Evolutionary conservation across 35 echinoderm and acorn worm species (phyloP).

Genomic region (Strongylocentrotus purpuratus): DNA sequence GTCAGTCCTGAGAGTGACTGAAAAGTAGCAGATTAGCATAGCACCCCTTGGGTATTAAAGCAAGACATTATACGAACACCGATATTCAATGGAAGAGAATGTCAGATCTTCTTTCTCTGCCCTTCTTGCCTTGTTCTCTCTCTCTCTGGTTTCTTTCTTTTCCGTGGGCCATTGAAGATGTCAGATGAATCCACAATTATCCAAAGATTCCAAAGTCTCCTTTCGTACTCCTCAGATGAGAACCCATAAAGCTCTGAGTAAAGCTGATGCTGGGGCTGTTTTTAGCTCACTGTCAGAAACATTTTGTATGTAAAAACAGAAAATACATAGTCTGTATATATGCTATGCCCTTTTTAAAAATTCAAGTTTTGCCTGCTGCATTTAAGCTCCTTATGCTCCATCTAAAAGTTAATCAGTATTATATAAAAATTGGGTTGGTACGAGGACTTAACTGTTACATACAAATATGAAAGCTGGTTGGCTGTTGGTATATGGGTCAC

Average conservation of each 20-base stretch:
- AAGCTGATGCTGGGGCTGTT: neutral
- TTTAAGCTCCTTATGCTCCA: neutral
- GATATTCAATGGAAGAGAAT: neutral
- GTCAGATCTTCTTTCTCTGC: neutral
- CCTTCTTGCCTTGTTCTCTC: neutral
- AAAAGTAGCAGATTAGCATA: neutral
- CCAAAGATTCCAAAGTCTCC: neutral
- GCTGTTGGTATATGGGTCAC: neutral
- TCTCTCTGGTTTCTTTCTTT: neutral
- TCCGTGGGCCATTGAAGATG: neutral
- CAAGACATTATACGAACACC: neutral
- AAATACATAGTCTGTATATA: neutral
- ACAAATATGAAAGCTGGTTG: neutral
- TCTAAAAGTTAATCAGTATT: neutral
- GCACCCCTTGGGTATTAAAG: neutral
- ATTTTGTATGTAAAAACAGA: neutral
- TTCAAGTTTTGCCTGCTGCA: too few relatives aligned
- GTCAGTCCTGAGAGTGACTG: neutral
- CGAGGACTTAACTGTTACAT: neutral
- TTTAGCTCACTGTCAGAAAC: neutral
- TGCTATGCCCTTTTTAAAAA: too few relatives aligned
- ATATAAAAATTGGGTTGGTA: neutral
- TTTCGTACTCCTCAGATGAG: neutral
- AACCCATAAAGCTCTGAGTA: neutral
- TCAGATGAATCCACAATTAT: neutral